Conservation (phyloP, 2,113 vertebrate genomes). For the Melanocharis versteri region DNA sequence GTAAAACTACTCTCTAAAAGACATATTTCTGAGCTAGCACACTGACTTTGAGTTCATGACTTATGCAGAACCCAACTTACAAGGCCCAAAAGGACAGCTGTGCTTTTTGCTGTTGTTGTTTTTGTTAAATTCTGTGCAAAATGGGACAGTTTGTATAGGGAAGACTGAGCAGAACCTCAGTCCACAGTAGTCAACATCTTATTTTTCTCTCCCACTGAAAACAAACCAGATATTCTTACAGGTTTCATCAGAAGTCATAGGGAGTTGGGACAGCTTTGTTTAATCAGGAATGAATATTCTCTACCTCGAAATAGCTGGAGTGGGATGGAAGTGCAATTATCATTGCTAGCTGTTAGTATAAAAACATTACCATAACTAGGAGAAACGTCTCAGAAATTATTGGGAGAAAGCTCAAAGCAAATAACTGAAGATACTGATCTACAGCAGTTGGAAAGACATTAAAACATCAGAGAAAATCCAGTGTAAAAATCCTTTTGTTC, state of each 20-base stretch:
- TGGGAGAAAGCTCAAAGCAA: not conserved
- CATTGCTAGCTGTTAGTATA: not conserved
- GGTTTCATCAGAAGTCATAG: not conserved
- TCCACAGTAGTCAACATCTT: not conserved
- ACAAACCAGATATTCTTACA: not conserved
- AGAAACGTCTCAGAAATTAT: not conserved
- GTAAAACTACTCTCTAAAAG: not conserved
- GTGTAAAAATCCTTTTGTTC: not conserved
- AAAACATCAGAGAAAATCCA: not conserved
- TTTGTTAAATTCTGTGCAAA: not conserved
- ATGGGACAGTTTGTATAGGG: not conserved
- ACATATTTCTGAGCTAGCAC: not conserved
- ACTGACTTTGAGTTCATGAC: not conserved
- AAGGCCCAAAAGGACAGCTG: not conserved
- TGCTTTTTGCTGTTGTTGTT: not conserved
- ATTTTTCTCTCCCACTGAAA: not conserved
- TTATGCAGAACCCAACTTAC: not conserved
- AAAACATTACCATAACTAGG: not conserved
- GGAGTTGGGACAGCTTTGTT: not conserved
- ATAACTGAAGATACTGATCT: not conserved
- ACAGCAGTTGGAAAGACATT: not conserved
- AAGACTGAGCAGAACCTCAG: not conserved
- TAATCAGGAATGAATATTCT: not conserved
- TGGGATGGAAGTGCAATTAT: no score
- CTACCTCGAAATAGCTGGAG: not conserved